Percentiles rank a stretch among this genome's conserved stretches.
Conservation (phyloP, 2,797 vertebrate species). For the Squalus acanthias region DNA sequence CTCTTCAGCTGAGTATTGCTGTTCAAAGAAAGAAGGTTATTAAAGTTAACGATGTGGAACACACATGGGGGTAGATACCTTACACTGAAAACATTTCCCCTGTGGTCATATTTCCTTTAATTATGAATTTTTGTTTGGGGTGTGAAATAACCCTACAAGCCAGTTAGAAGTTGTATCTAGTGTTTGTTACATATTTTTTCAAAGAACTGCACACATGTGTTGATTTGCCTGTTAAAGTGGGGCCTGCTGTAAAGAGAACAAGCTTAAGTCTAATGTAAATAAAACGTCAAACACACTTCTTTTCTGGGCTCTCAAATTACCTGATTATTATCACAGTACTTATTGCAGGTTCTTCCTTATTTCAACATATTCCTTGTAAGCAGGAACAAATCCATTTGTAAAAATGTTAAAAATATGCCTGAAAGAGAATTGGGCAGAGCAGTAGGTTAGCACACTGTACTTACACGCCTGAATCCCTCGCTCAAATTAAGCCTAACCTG, state of each 20-base stretch:
- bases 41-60: conserved; percentile 33
- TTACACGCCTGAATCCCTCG: background rate
- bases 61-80: background rate
- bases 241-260: background rate
- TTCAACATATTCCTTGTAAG: background rate
- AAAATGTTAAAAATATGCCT: background rate
- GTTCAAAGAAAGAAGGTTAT: conserved; percentile 30
- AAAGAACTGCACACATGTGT: background rate
- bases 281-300: background rate
- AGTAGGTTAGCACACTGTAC: background rate
- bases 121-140: conserved; percentile 23
- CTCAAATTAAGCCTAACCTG: background rate
- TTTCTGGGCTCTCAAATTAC: background rate
- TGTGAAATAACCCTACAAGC: conserved; percentile 27
- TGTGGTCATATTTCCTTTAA: conserved; percentile 23
- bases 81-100: conserved; percentile 27
- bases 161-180: background rate
- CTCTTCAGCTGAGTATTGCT: conserved; percentile 15
- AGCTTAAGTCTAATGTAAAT: background rate
- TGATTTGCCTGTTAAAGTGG: conserved; percentile 20
- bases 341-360: background rate
- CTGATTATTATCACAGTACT: background rate
- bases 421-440: background rate
- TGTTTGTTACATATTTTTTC: background rate
- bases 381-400: background rate